phyloP scores from a whole-genome alignment of 2,797 vertebrate genomes.

The Gobio occitaniae region DNA sequence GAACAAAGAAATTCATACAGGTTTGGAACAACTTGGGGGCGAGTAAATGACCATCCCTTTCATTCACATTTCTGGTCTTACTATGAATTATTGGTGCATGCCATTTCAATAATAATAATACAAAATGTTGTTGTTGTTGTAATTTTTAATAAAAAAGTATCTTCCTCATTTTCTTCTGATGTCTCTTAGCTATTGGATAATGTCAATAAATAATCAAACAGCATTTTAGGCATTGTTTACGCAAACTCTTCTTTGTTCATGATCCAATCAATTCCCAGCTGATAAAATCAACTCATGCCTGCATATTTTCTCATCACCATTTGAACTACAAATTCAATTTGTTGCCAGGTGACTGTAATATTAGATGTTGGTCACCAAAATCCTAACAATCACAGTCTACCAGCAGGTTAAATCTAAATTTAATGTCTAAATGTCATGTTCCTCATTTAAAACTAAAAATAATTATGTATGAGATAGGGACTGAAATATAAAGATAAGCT shows the following conservation, averaged over 20 bases:
- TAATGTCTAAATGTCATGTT: not conserved
- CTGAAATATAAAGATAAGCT: not conserved
- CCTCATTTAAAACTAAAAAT: not conserved
- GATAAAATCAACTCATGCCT: not conserved
- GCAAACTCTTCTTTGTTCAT: not conserved
- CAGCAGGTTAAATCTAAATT: not conserved
- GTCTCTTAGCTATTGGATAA: not conserved
- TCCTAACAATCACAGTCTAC: not conserved
- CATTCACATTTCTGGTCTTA: not conserved
- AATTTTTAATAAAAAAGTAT: too few relatives aligned
- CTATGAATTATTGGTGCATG: not conserved
- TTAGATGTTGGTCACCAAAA: not conserved
- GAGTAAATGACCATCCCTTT: too few relatives aligned
- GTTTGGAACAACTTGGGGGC: too few relatives aligned
- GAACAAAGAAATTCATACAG: too few relatives aligned
- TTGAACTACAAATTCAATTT: not conserved
- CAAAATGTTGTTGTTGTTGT: too few relatives aligned
- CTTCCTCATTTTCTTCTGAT: not conserved
- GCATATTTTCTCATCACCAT: not conserved
- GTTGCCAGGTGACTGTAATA: not conserved
- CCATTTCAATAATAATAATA: not conserved
- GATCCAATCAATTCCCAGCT: not conserved
- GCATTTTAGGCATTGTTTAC: not conserved
- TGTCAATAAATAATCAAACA: not conserved
- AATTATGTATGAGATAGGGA: not conserved